phyloP scores from a whole-genome alignment of 2,113 vertebrate genomes.

The Mustela lutreola region DNA sequence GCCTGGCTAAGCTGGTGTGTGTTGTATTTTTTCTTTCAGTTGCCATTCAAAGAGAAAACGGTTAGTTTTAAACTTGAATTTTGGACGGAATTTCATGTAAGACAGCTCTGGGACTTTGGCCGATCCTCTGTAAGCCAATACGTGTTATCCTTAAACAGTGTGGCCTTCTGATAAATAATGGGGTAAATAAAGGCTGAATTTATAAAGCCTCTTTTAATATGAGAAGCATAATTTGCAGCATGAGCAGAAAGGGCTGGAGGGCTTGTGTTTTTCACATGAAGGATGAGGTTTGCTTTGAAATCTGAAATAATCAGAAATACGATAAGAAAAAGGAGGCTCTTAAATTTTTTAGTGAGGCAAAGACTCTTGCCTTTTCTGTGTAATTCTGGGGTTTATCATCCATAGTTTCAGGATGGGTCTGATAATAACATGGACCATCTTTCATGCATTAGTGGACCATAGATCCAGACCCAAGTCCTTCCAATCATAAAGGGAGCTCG shows the following conservation, averaged over 20 bases:
- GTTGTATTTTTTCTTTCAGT: constrained; percentile 23
- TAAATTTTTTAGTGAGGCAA: neutral
- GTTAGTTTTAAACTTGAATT: constrained; percentile 76
- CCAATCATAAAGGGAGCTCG: constrained; percentile 52
- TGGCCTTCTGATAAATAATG: constrained; percentile 50
- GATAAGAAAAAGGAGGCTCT: neutral
- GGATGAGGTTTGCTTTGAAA: constrained; percentile 69
- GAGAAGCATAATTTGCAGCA: constrained; percentile 44
- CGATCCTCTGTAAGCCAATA: constrained; percentile 45
- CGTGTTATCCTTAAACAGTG: constrained; percentile 22
- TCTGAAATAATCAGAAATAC: constrained; percentile 52
- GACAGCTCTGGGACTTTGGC: neutral
- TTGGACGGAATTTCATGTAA: constrained; percentile 69
- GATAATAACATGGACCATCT: neutral
- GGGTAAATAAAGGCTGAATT: constrained; percentile 56
- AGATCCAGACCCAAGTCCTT: neutral
- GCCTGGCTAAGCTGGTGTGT: constrained; percentile 4
- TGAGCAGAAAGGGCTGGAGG: constrained; percentile 36
- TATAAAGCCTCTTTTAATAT: constrained; percentile 52
- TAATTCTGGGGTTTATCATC: neutral
- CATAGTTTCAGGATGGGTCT: constrained; percentile 22
- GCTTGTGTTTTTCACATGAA: constrained; percentile 63
- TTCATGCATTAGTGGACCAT: neutral
- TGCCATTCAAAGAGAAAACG: constrained; percentile 78
- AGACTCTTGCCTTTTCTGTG: neutral